Conservation (phyloP, 2,888 invertebrate species). For the Mystacides longicornis region DNA sequence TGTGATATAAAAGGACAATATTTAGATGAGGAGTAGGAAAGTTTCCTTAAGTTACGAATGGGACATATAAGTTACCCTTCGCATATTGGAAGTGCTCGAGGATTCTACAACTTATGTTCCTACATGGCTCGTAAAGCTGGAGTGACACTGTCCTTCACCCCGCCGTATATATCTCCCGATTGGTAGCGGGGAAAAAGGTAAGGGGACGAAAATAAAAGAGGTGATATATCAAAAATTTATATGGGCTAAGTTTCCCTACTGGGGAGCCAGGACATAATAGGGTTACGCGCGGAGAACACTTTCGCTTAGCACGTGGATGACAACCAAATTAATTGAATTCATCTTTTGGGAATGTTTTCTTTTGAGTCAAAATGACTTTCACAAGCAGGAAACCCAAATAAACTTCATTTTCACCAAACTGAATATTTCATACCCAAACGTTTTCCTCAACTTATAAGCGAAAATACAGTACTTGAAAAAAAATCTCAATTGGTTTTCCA, state of each 20-base stretch:
- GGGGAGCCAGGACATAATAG: conserved; percentile 15
- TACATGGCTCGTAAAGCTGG: conserved; percentile 11
- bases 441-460: too few species aligned
- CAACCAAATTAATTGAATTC: not conserved
- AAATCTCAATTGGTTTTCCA: too few species aligned
- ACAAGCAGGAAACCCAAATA: too few species aligned
- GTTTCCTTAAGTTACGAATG: not conserved
- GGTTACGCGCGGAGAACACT: conserved; percentile 5
- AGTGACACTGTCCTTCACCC: conserved; percentile 13
- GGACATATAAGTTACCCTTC: not conserved
- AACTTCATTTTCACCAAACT: too few species aligned
- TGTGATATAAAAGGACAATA: too few species aligned
- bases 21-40: not conserved
- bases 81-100: conserved; percentile 4
- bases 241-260: conserved; percentile 24
- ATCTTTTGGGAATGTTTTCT: too few species aligned
- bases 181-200: conserved; percentile 13
- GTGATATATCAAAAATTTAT: conserved; percentile 26
- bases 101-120: conserved; percentile 7
- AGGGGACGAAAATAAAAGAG: conserved; percentile 12
- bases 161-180: conserved; percentile 15
- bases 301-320: conserved; percentile 5
- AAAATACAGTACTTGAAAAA: too few species aligned
- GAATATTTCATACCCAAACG: too few species aligned
- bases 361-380: too few species aligned